Base-by-base conservation (phyloP, 1,140 invertebrate species). In the Anoplolepis gracilipes region DNA sequence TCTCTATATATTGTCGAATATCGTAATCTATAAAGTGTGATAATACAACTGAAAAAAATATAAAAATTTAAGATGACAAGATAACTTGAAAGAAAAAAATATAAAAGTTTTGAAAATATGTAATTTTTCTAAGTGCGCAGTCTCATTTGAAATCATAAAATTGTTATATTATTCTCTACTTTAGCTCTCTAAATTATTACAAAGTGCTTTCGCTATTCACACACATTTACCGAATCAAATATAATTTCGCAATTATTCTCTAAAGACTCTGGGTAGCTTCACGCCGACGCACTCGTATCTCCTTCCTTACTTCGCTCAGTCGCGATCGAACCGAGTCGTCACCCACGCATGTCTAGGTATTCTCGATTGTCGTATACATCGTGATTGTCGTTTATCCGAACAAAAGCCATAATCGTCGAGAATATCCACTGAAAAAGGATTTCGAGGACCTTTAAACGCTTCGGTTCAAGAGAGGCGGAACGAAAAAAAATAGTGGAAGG, bases 331-430 rank as follows among this genome's bases (percentile, higher is more conserved):
- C 11, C 28, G 53, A 78, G 46, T 88, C 82, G 82, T 85, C 88
- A 82, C 87, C 88, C 88, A 89, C 88, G 87, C 88, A 39, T 65
- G 55, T 57, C 25, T 30, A 53, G 75, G 75, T 53, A 76, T 81
- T 62, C 49, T 30, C 73, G 62, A 79, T 69, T 42, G 55, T 85
- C 46, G 67, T 39, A 28, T 36, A 49, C 19, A 76, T n/a, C n/a
- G n/a, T n/a, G n/a, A n/a, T n/a, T n/a, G n/a, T n/a, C n/a, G n/a
- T 82, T 88, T 88, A 81, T 42, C 25, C 78, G 46, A 46, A 77
- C 87, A 82, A 86, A 69, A 88, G 70, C 76, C 61, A 10, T 16
- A 19, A 8, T 22, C 39, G 64, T 59, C 61, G 46, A 49, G 46
- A 75, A 79, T 70, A 87, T 69, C 30, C 85, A 61, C 10, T 57